Conservation (phyloP, 1,140 invertebrate species). For the Fopius arisanus region DNA sequence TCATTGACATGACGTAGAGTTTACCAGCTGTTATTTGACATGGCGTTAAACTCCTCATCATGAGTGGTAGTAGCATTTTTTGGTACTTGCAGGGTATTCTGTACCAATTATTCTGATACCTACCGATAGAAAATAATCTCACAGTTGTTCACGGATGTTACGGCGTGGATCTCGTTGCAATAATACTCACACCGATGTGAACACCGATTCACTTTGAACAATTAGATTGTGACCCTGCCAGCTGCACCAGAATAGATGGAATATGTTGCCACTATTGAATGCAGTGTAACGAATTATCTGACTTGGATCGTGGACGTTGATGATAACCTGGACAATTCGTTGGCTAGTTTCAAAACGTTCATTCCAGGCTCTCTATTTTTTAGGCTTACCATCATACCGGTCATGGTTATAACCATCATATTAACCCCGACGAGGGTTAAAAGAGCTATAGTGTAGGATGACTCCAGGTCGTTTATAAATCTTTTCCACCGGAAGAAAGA, state of each 20-base stretch:
- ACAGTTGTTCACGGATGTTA: too few relatives aligned
- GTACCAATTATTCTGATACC: background rate
- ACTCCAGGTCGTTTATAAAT: conserved; percentile 5
- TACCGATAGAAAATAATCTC: too few relatives aligned
- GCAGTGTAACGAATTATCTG: conserved; percentile 2
- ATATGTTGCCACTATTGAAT: conserved; percentile 18
- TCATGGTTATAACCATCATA: conserved; percentile 1
- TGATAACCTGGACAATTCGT: background rate
- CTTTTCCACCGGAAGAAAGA: too few relatives aligned
- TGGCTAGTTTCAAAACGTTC: too few relatives aligned
- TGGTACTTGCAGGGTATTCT: background rate
- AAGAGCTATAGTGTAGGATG: background rate
- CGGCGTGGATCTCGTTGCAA: too few relatives aligned
- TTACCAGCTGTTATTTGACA: background rate
- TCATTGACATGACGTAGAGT: background rate
- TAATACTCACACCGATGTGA: conserved; percentile 32
- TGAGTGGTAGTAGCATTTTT: background rate
- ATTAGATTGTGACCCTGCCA: conserved; percentile 35
- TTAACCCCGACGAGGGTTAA: background rate
- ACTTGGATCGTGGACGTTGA: conserved; percentile 9
- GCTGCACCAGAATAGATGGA: conserved; percentile 34
- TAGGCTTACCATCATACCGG: conserved; percentile 12
- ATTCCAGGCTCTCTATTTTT: too few relatives aligned
- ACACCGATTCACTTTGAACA: conserved; percentile 32
- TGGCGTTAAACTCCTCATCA: background rate